Base-by-base conservation (phyloP, 2,797 vertebrate species). In the Cichlasoma orientale region DNA sequence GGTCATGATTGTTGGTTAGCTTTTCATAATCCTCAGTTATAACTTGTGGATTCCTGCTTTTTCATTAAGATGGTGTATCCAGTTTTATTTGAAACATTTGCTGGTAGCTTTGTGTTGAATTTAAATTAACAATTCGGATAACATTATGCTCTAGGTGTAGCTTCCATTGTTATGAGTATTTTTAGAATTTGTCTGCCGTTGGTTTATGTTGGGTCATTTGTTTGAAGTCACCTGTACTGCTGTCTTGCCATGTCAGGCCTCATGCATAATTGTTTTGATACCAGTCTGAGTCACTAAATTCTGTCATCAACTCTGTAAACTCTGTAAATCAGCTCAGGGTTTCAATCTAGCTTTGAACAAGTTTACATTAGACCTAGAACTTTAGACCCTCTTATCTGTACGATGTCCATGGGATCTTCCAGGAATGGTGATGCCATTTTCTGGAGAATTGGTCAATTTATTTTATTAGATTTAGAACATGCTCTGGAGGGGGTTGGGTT, bases 241-340 rank as follows among this genome's bases (percentile, higher is more conserved):
- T 53, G n/a, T 56, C 16, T 54, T 55, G 21, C 31, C 76, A 36
- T 78, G 31, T 78, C 79, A 72, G 54, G 72, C 71, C 59, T 80
- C 63, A 25, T 38, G 27, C 10, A 18, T 23, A 1, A 82, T 72
- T 66, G 71, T 36, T 83, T 56, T 47, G 31, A 79, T 78, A 68
- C 31, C 4, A 27, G 56, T 80, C 56, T 56, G 56, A 73, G 72
- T 77, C 29, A 72, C 27, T 75, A 72, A 70, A 74, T 74, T 84
- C 13, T 31, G 9, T 7, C 13, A 53, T 27, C 50, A 52, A 9
- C 14, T 9, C 21, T 23, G 14, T 11, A 23, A 44, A 47, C 25
- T 63, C 36, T 5, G 36, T 44, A 63, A 25, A 25, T 63, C 59
- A 66, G 44, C 38, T 6, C 59, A 0, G 8, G 25, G 38, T 36